Evolutionary conservation across 2,797 vertebrate genomes (phyloP).

Genomic region (Prunella strophiata): DNA sequence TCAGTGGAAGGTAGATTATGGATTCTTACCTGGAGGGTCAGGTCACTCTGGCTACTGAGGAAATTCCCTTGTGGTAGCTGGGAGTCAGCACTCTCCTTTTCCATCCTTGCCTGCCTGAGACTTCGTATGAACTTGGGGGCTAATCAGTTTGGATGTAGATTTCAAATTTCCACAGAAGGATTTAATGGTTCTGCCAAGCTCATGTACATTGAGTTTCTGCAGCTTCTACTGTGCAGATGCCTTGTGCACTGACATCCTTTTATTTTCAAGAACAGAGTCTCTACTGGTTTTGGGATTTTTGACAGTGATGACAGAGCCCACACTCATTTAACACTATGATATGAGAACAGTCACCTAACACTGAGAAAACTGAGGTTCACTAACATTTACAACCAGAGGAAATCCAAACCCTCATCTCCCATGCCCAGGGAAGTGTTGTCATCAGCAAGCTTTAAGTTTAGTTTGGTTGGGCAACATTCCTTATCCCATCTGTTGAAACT

Average conservation of each 20-base stretch:
- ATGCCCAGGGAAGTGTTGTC: not conserved
- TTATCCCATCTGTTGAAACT: not conserved
- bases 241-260: not conserved
- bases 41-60: not conserved
- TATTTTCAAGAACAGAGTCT: not conserved
- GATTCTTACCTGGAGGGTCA: conserved; percentile 36
- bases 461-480: not conserved
- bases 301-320: not conserved
- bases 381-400: not conserved
- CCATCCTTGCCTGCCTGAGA: not conserved
- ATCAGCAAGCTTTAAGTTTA: not conserved
- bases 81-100: not conserved
- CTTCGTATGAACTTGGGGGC: not conserved
- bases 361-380: not conserved
- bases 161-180: not conserved
- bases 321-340: not conserved
- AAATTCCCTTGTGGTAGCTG: not conserved
- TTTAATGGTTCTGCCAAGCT: not conserved
- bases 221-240: not conserved
- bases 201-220: not conserved
- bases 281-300: not conserved
- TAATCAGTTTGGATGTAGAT: not conserved
- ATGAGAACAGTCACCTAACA: not conserved
- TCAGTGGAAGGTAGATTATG: conserved; percentile 62
- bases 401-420: not conserved